A percentile compares a stretch with the other conserved stretches of the same genome.
phyloP scores from a whole-genome alignment of 2,888 invertebrate genomes.

The Folsomia candida region DNA sequence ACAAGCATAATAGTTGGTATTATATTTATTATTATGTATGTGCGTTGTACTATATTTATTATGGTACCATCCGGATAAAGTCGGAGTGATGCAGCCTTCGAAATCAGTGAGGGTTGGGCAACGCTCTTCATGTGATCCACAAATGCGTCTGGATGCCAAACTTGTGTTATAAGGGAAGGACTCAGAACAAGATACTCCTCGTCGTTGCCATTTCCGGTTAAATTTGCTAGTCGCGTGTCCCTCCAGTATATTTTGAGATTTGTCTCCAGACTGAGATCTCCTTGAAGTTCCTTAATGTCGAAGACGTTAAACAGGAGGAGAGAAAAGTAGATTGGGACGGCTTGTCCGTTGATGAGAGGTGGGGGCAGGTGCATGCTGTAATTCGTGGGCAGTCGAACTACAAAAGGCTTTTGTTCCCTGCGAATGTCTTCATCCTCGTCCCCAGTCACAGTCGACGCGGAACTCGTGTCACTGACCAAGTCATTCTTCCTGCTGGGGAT shows the following conservation, averaged over 20 bases:
- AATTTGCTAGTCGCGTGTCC: conserved; percentile 14
- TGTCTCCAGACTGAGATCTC: conserved; percentile 14
- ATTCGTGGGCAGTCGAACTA: conserved; percentile 4
- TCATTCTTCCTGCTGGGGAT: no score
- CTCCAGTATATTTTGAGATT: conserved; percentile 21
- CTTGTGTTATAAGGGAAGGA: conserved; percentile 7
- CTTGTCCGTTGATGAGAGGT: conserved; percentile 1
- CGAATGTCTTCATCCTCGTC: not conserved
- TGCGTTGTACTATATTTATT: not conserved
- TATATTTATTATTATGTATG: not conserved
- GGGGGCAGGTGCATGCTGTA: conserved; percentile 19
- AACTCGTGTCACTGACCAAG: no score
- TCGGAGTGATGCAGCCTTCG: conserved; percentile 1
- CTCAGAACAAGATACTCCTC: conserved; percentile 18
- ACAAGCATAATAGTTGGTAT: not conserved
- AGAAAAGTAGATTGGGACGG: conserved; percentile 5
- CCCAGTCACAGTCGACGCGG: no score
- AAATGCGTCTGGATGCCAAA: conserved; percentile 3
- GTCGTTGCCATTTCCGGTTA: not conserved
- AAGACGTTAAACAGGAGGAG: conserved; percentile 20
- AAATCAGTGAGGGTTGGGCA: not conserved
- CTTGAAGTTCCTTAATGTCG: conserved; percentile 20
- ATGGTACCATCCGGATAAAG: conserved; percentile 5
- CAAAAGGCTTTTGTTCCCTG: not conserved
- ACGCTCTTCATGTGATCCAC: conserved; percentile 6